phyloP scores from a whole-genome alignment of 2,888 invertebrate species.

The Amphimallon solstitiale region DNA sequence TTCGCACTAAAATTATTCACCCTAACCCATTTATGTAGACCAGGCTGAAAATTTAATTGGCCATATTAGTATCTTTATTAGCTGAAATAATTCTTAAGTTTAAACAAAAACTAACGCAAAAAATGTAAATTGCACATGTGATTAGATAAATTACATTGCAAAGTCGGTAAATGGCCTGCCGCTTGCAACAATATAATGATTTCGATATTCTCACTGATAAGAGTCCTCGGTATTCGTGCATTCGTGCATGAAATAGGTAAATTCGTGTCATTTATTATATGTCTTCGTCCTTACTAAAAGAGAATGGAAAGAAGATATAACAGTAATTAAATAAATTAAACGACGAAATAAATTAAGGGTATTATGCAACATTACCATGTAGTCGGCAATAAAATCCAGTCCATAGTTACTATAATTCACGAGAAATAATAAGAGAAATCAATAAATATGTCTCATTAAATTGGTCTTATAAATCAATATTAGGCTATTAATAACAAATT shows the following conservation, averaged over 20 bases:
- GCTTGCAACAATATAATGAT: slow-evolving; percentile 2
- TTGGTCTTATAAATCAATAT: no score
- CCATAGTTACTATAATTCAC: no score
- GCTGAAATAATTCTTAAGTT: background rate
- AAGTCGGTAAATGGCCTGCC: background rate
- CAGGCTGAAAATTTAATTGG: no score
- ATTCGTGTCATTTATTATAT: slow-evolving; percentile 38
- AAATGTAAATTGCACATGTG: background rate
- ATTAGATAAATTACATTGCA: background rate
- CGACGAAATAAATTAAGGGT: background rate
- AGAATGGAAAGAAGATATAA: slow-evolving; percentile 13
- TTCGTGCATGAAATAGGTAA: slow-evolving; percentile 42
- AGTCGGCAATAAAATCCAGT: no score
- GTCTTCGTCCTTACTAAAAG: slow-evolving; percentile 32
- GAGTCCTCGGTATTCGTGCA: slow-evolving; percentile 40
- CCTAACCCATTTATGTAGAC: no score
- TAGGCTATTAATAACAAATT: no score
- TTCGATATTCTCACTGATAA: slow-evolving; percentile 41
- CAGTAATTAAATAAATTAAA: slow-evolving; percentile 41
- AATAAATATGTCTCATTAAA: no score
- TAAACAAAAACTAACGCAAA: background rate
- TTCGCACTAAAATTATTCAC: no score
- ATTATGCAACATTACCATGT: background rate
- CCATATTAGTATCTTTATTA: background rate
- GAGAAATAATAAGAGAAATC: no score